These are phyloP conservation scores for Cerceris rybyensis DNA, from an alignment of 2,888 invertebrate species.

Conservation along the genomic window DNA sequence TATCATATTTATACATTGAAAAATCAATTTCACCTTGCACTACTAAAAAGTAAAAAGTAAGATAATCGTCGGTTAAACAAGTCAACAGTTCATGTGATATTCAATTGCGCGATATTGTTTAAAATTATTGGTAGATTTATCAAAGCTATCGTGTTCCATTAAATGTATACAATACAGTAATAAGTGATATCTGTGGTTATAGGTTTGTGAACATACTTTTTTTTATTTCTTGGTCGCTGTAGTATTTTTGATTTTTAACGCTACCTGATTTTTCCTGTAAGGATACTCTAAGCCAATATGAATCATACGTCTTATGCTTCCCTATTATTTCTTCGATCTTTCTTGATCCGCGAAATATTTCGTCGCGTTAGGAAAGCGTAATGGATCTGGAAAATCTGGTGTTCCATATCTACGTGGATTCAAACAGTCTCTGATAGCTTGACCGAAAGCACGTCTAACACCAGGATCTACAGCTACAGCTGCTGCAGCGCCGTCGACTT, in stretches of 20 bases:
- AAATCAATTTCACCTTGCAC: conserved; percentile 23
- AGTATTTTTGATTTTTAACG: conserved; percentile 22
- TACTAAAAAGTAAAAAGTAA: conserved; percentile 26
- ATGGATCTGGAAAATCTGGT: conserved; percentile 80
- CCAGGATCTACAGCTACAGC: conserved; percentile 77
- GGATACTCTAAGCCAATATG: conserved; percentile 50
- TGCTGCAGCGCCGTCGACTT: conserved; percentile 77
- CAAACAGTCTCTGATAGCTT: conserved; percentile 78
- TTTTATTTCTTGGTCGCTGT: conserved; percentile 43
- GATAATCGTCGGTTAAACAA: conserved; percentile 22
- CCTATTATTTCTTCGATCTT: conserved; percentile 70
- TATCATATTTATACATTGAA: conserved; percentile 49
- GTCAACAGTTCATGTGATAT: conserved; percentile 15
- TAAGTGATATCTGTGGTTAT: conserved; percentile 39
- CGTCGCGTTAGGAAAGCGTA: conserved; percentile 82
- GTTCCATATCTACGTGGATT: conserved; percentile 74
- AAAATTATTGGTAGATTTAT: conserved; percentile 28
- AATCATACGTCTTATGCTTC: conserved; percentile 16
- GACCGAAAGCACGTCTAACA: conserved; percentile 79
- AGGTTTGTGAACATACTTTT: conserved; percentile 34
- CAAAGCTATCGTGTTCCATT: conserved; percentile 22
- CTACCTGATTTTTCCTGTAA: conserved; percentile 46
- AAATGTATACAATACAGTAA: conserved; percentile 31
- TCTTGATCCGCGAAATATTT: conserved; percentile 80
- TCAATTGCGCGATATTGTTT: conserved; percentile 15